A percentile compares a stretch with the other conserved stretches of the same genome.
Evolutionary conservation across 1,140 invertebrate genomes (phyloP).

Genomic region (Aphis craccivora): DNA sequence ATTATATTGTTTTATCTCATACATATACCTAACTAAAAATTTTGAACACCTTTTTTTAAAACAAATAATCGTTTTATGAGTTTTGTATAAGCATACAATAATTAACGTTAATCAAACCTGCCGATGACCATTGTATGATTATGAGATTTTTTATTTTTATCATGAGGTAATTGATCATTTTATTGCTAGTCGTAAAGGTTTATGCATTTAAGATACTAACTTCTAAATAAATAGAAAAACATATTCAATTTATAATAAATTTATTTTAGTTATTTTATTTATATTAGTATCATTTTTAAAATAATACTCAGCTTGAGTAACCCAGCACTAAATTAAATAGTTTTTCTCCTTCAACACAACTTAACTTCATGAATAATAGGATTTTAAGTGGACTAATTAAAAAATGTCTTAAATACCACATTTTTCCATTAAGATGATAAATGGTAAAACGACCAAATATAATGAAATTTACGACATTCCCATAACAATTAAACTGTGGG

Average conservation of each 20-base stretch:
- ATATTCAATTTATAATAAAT: neutral
- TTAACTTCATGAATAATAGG: too few species aligned
- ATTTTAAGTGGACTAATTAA: too few species aligned
- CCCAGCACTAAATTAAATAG: too few species aligned
- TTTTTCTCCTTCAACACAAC: too few species aligned
- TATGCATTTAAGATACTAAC: neutral
- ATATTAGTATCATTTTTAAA: too few species aligned
- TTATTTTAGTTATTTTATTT: too few species aligned
- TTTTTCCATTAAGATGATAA: too few species aligned
- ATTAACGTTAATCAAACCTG: neutral
- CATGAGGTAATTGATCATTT: neutral
- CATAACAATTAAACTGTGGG: neutral
- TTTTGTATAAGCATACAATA: neutral
- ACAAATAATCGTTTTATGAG: neutral
- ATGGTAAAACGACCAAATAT: neutral
- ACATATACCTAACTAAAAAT: neutral
- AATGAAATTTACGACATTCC: neutral
- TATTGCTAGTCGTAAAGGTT: neutral
- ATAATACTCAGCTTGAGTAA: too few species aligned
- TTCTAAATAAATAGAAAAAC: neutral
- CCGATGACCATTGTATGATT: neutral
- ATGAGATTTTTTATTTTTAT: neutral
- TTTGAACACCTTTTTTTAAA: neutral
- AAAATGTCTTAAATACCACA: too few species aligned
- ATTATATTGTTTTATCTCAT: neutral